phyloP scores from a whole-genome alignment of 2,797 vertebrate species.

The Molossus alvarezi region DNA sequence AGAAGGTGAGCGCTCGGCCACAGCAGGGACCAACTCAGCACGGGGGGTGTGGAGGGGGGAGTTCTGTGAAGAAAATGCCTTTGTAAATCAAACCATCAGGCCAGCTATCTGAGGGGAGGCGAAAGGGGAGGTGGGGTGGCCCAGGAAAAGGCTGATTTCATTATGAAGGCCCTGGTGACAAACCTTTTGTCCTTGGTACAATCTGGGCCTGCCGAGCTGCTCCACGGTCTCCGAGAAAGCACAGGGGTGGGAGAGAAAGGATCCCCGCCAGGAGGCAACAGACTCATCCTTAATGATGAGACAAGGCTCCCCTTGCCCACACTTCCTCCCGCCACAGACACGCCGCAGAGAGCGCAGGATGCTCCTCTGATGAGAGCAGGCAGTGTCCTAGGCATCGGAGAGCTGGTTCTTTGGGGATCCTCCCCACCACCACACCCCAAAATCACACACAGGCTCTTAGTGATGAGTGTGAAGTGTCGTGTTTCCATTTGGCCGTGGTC shows the following conservation, averaged over 20 bases:
- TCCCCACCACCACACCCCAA: neutral
- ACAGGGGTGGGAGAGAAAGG: slow-evolving; percentile 75
- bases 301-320: slow-evolving; percentile 70
- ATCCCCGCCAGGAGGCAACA: slow-evolving; percentile 68
- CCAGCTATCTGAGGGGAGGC: slow-evolving; percentile 74
- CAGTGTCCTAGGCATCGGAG: neutral
- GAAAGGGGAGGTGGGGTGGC: neutral
- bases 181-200: slow-evolving; percentile 87
- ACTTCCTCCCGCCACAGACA: slow-evolving; percentile 54
- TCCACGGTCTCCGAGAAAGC: slow-evolving; percentile 83
- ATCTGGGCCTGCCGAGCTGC: slow-evolving; percentile 86
- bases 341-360: neutral
- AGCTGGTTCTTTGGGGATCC: neutral
- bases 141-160: slow-evolving; percentile 79
- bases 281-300: slow-evolving; percentile 76
- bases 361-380: slow-evolving; percentile 31
- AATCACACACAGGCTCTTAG: neutral
- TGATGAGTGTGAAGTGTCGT: neutral
- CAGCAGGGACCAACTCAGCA: slow-evolving; percentile 62
- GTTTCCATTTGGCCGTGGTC: neutral
- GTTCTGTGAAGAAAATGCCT: slow-evolving; percentile 77
- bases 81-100: slow-evolving; percentile 84
- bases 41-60: no score
- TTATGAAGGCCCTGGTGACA: slow-evolving; percentile 86
- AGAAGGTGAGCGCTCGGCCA: slow-evolving; percentile 69